Conservation (phyloP, 2,888 invertebrate genomes). For the Cacoxenus indagator region DNA sequence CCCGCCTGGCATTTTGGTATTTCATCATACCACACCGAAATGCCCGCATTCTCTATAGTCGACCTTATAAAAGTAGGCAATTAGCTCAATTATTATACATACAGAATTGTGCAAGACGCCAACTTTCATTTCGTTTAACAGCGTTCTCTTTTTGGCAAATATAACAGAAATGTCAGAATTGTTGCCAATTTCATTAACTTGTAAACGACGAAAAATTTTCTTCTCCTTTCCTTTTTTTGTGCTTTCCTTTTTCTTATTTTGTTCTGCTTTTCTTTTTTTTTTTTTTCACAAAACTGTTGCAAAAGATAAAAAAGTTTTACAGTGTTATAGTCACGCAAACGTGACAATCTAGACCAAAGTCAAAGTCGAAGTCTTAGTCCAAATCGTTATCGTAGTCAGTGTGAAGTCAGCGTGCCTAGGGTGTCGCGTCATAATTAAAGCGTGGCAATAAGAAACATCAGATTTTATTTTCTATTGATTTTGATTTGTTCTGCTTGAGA, state of each 20-base stretch:
- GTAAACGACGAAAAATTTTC: conserved; percentile 34
- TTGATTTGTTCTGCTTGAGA: no score
- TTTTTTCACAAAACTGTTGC: not conserved
- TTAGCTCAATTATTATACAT: conserved; percentile 60
- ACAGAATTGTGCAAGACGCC: conserved; percentile 27
- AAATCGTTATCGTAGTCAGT: not conserved
- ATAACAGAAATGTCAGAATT: conserved; percentile 19
- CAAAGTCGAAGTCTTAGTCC: not conserved
- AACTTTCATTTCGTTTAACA: not conserved
- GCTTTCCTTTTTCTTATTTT: conserved; percentile 4
- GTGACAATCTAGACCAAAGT: not conserved
- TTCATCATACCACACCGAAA: no score
- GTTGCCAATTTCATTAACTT: conserved; percentile 55
- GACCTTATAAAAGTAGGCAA: no score
- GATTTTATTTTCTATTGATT: conserved; percentile 32
- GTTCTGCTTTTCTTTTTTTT: not conserved
- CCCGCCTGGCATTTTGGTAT: no score
- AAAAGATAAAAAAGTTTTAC: conserved; percentile 2
- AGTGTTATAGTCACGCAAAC: conserved; percentile 17
- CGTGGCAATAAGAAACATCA: conserved; percentile 14
- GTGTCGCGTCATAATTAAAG: conserved; percentile 16
- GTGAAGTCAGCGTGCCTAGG: not conserved
- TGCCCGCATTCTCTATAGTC: no score
- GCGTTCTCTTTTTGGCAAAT: not conserved
- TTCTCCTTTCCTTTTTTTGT: conserved; percentile 23